Percentiles rank a stretch among this genome's conserved stretches.
Conservation (phyloP, 2,888 invertebrate genomes). For the Agrotis ipsilon region DNA sequence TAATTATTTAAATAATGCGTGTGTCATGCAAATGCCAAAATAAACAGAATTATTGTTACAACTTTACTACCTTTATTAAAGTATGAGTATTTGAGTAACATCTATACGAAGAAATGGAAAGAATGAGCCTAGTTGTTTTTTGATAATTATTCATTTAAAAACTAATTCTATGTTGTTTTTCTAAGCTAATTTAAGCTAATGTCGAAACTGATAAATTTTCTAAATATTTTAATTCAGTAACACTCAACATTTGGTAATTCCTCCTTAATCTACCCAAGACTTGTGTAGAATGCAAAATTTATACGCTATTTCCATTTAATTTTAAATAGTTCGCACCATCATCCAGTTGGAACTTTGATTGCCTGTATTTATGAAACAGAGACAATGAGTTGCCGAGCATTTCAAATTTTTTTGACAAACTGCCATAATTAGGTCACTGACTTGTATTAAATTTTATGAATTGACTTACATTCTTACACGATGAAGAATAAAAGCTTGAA, state of each 20-base stretch:
- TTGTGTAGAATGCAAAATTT: not conserved
- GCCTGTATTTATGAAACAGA: constrained; percentile 1
- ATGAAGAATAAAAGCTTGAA: not conserved
- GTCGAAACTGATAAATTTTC: not conserved
- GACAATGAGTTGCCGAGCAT: constrained; percentile 7
- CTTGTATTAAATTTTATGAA: constrained; percentile 15
- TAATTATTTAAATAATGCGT: constrained; percentile 30
- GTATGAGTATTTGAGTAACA: not conserved
- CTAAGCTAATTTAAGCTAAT: not conserved
- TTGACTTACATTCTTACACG: not conserved
- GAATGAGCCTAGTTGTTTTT: not conserved
- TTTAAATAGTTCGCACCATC: not conserved
- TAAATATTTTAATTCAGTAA: not conserved
- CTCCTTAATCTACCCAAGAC: not conserved
- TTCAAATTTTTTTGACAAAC: constrained; percentile 38
- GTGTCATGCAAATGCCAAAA: constrained; percentile 29
- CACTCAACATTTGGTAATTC: constrained; percentile 4
- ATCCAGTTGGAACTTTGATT: constrained; percentile 23
- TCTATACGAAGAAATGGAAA: no score
- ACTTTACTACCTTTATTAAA: constrained; percentile 6
- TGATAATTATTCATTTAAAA: not conserved
- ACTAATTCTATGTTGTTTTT: not conserved
- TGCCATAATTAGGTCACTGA: constrained; percentile 49
- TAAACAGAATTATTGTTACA: constrained; percentile 26
- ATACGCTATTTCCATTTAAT: not conserved